phyloP scores from a whole-genome alignment of 2,113 vertebrate genomes.

The Cyprinodon brontotheroides region DNA sequence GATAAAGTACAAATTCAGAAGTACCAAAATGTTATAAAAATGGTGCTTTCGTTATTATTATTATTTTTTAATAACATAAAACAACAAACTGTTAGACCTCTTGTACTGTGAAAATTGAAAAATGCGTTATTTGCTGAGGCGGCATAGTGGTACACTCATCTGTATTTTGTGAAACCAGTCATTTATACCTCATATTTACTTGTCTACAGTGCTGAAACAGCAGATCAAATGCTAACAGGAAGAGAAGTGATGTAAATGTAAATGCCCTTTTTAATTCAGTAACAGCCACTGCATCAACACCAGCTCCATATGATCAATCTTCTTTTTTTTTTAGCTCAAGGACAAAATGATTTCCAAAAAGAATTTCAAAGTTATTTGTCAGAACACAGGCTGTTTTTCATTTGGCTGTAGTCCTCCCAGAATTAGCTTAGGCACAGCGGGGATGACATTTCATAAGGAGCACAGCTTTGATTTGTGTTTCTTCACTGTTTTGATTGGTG shows the following conservation, averaged over 20 bases:
- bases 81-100: neutral
- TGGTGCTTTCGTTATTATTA: too few relatives aligned
- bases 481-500: neutral
- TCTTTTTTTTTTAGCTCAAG: neutral
- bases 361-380: neutral
- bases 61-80: neutral
- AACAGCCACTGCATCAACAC: neutral
- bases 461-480: conserved; percentile 1
- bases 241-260: neutral
- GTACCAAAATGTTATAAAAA: too few relatives aligned
- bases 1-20: too few relatives aligned
- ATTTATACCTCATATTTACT: neutral
- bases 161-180: neutral
- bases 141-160: neutral
- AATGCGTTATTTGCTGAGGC: neutral
- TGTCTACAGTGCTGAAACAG: neutral
- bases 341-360: neutral
- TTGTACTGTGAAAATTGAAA: neutral
- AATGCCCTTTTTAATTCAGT: neutral
- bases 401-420: neutral
- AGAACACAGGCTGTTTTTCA: neutral
- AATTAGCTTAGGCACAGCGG: neutral
- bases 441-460: neutral
- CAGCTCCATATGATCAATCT: neutral
- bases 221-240: neutral